phyloP scores from a whole-genome alignment of 2,888 invertebrate species.

The Drosophila eohydei region DNA sequence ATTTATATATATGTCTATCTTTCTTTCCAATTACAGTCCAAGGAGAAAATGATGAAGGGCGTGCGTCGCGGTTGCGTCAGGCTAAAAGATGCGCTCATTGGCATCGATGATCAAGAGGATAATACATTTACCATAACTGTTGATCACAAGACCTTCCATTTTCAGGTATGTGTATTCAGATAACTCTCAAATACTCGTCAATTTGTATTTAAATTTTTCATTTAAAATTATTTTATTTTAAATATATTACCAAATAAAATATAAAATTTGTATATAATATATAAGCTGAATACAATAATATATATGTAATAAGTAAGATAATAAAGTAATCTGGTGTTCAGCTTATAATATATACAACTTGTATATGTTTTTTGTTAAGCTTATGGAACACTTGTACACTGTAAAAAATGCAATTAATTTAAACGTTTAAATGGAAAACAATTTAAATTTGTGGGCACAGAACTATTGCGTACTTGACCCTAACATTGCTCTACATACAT shows the following conservation, averaged over 20 bases:
- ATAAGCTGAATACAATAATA: too few species aligned
- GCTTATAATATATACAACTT: not conserved
- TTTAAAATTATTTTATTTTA: not conserved
- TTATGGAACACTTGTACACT: not conserved
- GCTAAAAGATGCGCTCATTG: conserved; percentile 98
- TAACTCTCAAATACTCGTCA: not conserved
- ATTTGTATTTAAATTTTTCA: not conserved
- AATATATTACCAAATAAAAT: not conserved
- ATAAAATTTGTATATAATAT: too few species aligned
- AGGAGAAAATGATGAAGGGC: conserved; percentile 99
- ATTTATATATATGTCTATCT: not conserved
- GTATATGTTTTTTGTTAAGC: not conserved
- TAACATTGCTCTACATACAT: not conserved
- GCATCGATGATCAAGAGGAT: conserved; percentile 99
- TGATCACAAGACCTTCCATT: conserved; percentile 99
- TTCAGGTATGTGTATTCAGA: conserved; percentile 88
- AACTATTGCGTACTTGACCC: not conserved
- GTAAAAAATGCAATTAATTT: not conserved
- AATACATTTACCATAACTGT: conserved; percentile 99
- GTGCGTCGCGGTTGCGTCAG: conserved; percentile 98
- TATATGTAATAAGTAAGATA: too few species aligned
- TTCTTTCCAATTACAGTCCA: conserved; percentile 89
- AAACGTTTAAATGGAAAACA: not conserved
- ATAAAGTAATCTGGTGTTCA: not conserved
- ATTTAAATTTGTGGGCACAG: not conserved